Percentiles rank a stretch among this genome's conserved stretches.
Conservation (phyloP, 2,888 invertebrate genomes). For the Digitonthophagus gazella region DNA sequence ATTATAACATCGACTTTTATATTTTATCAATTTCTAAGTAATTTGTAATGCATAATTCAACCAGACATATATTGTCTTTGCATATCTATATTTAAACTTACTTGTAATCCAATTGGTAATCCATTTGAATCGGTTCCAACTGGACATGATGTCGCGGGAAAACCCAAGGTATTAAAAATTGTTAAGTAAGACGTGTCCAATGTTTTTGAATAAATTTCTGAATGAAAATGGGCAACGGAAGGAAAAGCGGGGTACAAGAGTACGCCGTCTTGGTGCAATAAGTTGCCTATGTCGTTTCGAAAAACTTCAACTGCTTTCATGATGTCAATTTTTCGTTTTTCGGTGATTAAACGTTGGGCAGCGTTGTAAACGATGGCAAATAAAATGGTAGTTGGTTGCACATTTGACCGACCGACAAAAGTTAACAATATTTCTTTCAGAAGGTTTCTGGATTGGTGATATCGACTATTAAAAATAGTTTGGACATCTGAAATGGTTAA, state of each 20-base stretch:
- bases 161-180: conserved; percentile 81
- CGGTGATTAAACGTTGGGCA: conserved; percentile 46
- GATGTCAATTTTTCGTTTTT: not conserved
- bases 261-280: conserved; percentile 82
- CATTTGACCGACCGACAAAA: conserved; percentile 1
- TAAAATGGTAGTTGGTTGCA: conserved; percentile 12
- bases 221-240: conserved; percentile 82
- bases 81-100: too few relatives aligned
- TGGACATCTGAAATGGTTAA: conserved; percentile 3
- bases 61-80: too few relatives aligned
- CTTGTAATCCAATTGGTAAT: conserved; percentile 84
- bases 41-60: too few relatives aligned
- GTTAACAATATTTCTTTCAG: conserved; percentile 45
- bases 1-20: too few relatives aligned
- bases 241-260: conserved; percentile 89
- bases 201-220: conserved; percentile 75
- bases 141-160: conserved; percentile 86
- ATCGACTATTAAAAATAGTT: conserved; percentile 1
- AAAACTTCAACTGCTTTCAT: not conserved
- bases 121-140: conserved; percentile 79
- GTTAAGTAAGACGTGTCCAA: conserved; percentile 85
- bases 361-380: conserved; percentile 41
- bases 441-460: not conserved
- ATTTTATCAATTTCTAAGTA: too few relatives aligned
- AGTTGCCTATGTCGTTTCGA: conserved; percentile 53